Evolutionary conservation across 2,113 vertebrate species (phyloP), one percentile per base, ranked within the genome.

Genomic region (Hiodon alosoides): DNA sequence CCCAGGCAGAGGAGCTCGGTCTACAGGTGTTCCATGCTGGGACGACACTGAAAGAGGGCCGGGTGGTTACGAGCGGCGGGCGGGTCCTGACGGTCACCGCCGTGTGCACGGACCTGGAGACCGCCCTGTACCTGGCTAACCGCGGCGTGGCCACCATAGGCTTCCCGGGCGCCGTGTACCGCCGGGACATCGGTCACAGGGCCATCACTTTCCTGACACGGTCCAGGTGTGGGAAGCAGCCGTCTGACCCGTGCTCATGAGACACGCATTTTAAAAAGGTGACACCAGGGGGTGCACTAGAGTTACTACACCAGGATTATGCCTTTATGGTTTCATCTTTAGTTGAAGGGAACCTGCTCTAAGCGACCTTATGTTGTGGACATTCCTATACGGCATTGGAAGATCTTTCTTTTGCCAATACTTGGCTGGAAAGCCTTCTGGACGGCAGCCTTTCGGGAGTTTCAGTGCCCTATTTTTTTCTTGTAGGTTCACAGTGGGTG

Each of bases 21-120:
- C 76, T 97, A 74, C 89, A 95, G 85, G 95, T 98, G 17, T 99
- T 98, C 87, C 97, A 99, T 2, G 95, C 95, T 0, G 95, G 96
- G 71, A 99, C 97, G 0, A 78, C 90, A 2, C 82, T 94, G 16
- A 91, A 89, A 75, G 92, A 93, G 0, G 93, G 90, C 50, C 87
- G 69, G 58, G 88, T 98, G 74, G 87, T 96, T 9, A 96, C 94
- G 67, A 95, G 81, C 0, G 97, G 97, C 0, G 97, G 97, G 17
- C 90, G 97, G 72, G 97, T 99, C 66, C 90, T 98, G 4, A 87
- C 94, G 0, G 92, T 99, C 31, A 98, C 95, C 0, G 94, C 95
- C 0, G 76, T 96, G 72, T 72, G 66, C 14, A 79, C 91, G 3
- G 91, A 92, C 14, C 85, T 98, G 16, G 75, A 87, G 14, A 59